Percentiles rank a stretch among this genome's conserved stretches.
Conservation (phyloP, 2,113 vertebrate species). For the Cavia porcellus region DNA sequence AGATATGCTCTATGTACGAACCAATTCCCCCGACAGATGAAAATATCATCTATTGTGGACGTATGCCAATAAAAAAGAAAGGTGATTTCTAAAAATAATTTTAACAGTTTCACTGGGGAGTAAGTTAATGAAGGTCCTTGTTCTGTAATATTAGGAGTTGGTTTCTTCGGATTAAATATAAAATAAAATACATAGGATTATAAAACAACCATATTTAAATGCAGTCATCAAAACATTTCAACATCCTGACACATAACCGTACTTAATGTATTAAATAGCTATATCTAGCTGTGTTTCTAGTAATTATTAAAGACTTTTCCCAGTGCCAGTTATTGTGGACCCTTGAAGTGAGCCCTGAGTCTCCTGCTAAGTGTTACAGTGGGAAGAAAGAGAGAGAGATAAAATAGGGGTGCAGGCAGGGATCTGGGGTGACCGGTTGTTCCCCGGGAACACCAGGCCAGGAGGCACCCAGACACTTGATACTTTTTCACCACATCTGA, state of each 20-base stretch:
- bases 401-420: background rate
- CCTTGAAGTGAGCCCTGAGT: background rate
- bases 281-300: background rate
- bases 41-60: background rate
- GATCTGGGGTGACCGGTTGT: background rate
- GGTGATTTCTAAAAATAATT: background rate
- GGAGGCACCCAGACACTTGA: background rate
- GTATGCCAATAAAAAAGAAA: background rate
- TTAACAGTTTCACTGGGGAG: background rate
- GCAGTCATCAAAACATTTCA: constrained; percentile 30
- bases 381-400: background rate
- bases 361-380: background rate
- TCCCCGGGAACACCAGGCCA: background rate
- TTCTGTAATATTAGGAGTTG: background rate
- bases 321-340: background rate
- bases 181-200: background rate
- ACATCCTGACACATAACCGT: background rate
- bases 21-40: background rate
- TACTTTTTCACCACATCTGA: background rate
- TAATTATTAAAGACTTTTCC: background rate
- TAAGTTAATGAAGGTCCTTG: background rate
- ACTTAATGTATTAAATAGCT: background rate
- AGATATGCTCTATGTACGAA: background rate
- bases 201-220: background rate
- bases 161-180: background rate